Conservation (phyloP, 1,140 invertebrate genomes). For the Dendroctonus valens region DNA sequence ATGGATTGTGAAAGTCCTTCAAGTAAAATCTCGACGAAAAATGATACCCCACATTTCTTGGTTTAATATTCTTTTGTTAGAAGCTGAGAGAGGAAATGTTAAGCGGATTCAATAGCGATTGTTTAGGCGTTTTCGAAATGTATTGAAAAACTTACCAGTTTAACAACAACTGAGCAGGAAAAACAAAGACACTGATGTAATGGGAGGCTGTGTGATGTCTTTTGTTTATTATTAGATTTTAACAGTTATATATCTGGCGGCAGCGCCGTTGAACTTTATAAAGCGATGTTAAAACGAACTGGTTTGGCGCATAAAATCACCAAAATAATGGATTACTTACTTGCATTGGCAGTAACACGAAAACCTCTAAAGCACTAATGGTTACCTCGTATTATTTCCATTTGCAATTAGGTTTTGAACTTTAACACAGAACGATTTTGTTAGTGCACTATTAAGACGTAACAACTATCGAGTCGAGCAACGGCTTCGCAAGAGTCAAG, state of each 20-base stretch:
- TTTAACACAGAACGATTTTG: conserved; percentile 18
- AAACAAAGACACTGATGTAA: conserved; percentile 10
- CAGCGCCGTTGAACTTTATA: conserved; percentile 20
- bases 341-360: not conserved
- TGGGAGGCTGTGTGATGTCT: conserved; percentile 12
- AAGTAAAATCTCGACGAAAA: conserved; percentile 20
- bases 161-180: conserved; percentile 8
- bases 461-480: conserved; percentile 23
- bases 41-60: not conserved
- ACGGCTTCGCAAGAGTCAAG: conserved; percentile 27
- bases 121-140: not conserved
- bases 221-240: conserved; percentile 30
- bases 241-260: conserved; percentile 21
- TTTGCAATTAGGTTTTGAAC: conserved; percentile 17
- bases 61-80: conserved; percentile 17
- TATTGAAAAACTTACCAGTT: not conserved
- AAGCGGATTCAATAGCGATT: conserved; percentile 4
- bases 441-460: conserved; percentile 26
- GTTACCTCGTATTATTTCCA: not conserved
- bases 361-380: not conserved
- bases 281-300: conserved; percentile 6
- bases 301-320: not conserved
- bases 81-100: conserved; percentile 18
- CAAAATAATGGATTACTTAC: not conserved
- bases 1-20: conserved; percentile 28